phyloP scores from a whole-genome alignment of 2,113 vertebrate species.

The Sigmodon hispidus region DNA sequence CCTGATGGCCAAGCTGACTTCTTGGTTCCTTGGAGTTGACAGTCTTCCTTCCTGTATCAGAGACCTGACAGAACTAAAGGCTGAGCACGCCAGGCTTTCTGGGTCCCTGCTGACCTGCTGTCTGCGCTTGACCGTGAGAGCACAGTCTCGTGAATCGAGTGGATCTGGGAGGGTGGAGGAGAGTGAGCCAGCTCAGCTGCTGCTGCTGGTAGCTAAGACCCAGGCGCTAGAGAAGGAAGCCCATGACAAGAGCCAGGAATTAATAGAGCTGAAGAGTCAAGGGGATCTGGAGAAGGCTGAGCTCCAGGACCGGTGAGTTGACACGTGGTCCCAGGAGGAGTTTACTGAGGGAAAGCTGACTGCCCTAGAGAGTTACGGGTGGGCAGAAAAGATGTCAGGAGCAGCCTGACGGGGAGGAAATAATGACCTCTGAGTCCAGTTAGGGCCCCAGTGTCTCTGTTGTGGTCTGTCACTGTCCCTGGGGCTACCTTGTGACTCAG shows the following conservation, averaged over 20 bases:
- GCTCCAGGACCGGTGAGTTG: conserved; percentile 84
- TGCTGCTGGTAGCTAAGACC: conserved; percentile 67
- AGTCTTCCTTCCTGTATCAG: conserved; percentile 79
- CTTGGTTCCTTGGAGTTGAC: background rate
- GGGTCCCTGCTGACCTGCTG: conserved; percentile 88
- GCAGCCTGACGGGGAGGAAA: background rate
- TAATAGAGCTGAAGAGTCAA: conserved; percentile 74
- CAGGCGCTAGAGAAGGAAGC: conserved; percentile 81
- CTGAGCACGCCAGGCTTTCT: conserved; percentile 89
- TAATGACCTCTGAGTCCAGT: background rate
- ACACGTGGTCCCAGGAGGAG: background rate
- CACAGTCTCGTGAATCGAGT: conserved; percentile 63
- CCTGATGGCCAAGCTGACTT: background rate
- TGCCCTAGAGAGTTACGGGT: background rate
- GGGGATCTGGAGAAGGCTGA: conserved; percentile 76
- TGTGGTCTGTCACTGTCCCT: background rate
- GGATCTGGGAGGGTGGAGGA: conserved; percentile 52
- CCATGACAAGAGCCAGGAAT: conserved; percentile 71
- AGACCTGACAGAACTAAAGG: conserved; percentile 91
- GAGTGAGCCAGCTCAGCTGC: conserved; percentile 69
- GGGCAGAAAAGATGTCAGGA: background rate
- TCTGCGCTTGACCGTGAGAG: conserved; percentile 70
- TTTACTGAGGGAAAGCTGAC: background rate
- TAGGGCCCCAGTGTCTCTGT: background rate
- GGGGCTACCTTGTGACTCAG: background rate